Evolutionary conservation across 2,113 vertebrate species (phyloP).

Genomic region (Festucalex cinctus): DNA sequence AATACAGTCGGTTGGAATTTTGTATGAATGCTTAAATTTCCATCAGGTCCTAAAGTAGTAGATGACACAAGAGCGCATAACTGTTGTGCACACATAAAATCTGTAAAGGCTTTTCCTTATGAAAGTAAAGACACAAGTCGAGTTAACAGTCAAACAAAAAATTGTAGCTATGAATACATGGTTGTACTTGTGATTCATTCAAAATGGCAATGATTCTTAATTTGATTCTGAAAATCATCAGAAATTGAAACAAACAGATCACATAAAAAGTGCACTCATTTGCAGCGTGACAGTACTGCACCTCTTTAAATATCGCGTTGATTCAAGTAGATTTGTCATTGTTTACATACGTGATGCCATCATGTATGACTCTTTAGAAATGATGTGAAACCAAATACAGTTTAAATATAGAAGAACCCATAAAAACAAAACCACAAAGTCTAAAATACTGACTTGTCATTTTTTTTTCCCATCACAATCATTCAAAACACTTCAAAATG

Average conservation of each 20-base stretch:
- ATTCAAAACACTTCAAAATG: not conserved
- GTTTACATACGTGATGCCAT: not conserved
- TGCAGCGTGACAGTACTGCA: no score
- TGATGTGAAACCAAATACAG: not conserved
- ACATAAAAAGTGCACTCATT: not conserved
- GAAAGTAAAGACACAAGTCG: not conserved
- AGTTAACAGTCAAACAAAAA: not conserved
- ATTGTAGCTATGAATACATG: not conserved
- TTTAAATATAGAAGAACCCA: not conserved
- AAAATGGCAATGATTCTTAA: not conserved
- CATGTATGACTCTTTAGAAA: not conserved
- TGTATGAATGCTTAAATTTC: no score
- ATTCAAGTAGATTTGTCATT: not conserved
- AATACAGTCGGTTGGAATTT: not conserved
- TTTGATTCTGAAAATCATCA: not conserved
- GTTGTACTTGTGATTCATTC: not conserved
- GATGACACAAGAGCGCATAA: not conserved
- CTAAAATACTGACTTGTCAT: not conserved
- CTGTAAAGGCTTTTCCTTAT: constrained; percentile 17
- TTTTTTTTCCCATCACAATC: not conserved
- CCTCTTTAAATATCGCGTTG: not conserved
- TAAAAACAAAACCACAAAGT: not conserved
- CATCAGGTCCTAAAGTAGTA: not conserved
- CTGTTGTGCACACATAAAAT: not conserved
- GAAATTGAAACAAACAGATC: not conserved